Conservation (phyloP, 1,140 invertebrate genomes). For the Drosophila sp. region DNA sequence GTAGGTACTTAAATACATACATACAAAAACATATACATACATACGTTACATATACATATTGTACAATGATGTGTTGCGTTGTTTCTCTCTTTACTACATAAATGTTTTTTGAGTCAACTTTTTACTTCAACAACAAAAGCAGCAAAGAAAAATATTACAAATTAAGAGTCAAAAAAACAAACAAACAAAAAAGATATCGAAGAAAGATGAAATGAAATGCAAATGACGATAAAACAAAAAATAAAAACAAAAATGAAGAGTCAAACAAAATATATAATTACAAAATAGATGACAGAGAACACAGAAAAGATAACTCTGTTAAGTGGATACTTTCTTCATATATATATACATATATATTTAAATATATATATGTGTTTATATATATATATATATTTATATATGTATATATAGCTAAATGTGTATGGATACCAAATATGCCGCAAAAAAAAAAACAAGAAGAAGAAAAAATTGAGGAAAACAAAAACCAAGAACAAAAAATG, state of each 20-base stretch:
- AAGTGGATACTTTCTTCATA: conserved; percentile 45
- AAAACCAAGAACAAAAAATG: conserved; percentile 35
- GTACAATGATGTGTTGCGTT: conserved; percentile 62
- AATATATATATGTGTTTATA: conserved; percentile 13
- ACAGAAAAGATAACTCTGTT: conserved; percentile 7
- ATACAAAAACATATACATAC: conserved; percentile 2
- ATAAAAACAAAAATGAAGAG: conserved; percentile 1
- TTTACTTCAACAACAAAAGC: conserved; percentile 66
- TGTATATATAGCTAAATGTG: neutral
- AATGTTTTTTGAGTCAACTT: conserved; percentile 79
- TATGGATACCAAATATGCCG: conserved; percentile 16
- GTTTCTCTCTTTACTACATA: conserved; percentile 56
- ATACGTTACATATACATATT: conserved; percentile 18
- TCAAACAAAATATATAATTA: conserved; percentile 4
- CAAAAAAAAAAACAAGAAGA: conserved; percentile 56
- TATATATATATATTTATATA: conserved; percentile 35
- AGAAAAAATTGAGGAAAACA: conserved; percentile 32
- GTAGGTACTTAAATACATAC: neutral
- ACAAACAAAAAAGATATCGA: conserved; percentile 39
- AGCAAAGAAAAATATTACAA: conserved; percentile 32
- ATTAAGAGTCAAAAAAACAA: conserved; percentile 24
- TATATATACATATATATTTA: conserved; percentile 27
- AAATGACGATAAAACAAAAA: neutral
- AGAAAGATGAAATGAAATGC: conserved; percentile 17
- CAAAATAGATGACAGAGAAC: conserved; percentile 24